phyloP scores from a whole-genome alignment of 2,113 vertebrate species.

The Microtus montanus region DNA sequence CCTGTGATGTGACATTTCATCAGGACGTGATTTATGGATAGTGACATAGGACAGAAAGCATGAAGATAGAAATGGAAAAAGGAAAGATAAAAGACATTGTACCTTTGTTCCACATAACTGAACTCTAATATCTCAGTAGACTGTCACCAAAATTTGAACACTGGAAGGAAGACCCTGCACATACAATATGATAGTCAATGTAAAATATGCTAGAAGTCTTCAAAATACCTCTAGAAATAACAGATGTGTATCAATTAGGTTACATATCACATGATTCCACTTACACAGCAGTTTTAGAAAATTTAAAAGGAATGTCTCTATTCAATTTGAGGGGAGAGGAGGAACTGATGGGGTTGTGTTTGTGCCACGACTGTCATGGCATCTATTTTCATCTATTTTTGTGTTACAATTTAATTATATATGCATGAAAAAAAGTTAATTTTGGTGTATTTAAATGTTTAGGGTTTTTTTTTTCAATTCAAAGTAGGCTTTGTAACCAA shows the following conservation, averaged over 20 bases:
- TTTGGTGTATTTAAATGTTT: not conserved
- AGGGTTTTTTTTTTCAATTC: not conserved
- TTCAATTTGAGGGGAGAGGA: not conserved
- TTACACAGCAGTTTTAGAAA: not conserved
- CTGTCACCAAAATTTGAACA: not conserved
- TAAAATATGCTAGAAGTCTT: not conserved
- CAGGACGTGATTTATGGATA: not conserved
- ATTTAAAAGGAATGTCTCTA: not conserved
- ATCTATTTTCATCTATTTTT: not conserved
- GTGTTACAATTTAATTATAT: not conserved
- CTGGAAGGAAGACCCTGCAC: constrained; percentile 9
- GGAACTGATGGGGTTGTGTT: not conserved
- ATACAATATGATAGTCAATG: not conserved
- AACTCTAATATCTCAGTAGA: constrained; percentile 38
- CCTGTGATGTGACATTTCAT: not conserved
- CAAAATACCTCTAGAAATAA: not conserved
- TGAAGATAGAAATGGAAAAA: constrained; percentile 28
- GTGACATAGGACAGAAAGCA: not conserved
- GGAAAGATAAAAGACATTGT: not conserved
- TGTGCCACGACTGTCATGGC: not conserved
- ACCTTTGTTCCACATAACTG: constrained; percentile 1
- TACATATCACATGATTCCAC: not conserved
- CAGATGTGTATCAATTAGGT: not conserved
- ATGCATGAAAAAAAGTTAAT: not conserved
- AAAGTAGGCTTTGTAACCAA: constrained; percentile 11